Percentiles rank a stretch among this genome's conserved stretches.
These are phyloP conservation scores for Leptopilina myrica DNA, from an alignment of 2,888 invertebrate genomes.

Conservation along the genomic window DNA sequence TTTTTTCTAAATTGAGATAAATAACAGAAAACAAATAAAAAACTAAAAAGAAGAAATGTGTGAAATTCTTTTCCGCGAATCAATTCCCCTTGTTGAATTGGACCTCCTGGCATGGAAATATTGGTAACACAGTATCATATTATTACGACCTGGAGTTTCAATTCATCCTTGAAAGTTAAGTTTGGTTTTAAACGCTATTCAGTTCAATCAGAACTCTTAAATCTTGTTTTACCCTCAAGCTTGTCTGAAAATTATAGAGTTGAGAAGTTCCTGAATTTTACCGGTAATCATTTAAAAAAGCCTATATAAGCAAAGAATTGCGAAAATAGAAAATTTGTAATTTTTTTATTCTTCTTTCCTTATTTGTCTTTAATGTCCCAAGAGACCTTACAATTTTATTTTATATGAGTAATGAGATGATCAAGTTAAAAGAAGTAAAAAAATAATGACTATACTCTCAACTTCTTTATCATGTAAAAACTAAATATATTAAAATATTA, in stretches of 20 bases:
- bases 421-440: too few relatives aligned
- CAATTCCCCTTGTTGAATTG: neutral
- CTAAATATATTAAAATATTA: too few relatives aligned
- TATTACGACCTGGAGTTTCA: slow-evolving; percentile 11
- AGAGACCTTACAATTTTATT: too few relatives aligned
- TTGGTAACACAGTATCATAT: slow-evolving; percentile 9
- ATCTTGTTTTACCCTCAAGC: slow-evolving; percentile 20
- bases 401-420: too few relatives aligned
- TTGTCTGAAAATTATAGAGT: neutral
- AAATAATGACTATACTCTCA: too few relatives aligned
- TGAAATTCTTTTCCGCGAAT: slow-evolving; percentile 19
- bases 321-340: neutral
- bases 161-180: slow-evolving; percentile 20
- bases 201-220: slow-evolving; percentile 17
- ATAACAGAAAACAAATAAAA: neutral
- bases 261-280: slow-evolving; percentile 8
- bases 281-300: neutral
- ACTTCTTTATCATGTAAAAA: too few relatives aligned
- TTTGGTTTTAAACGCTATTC: slow-evolving; percentile 10
- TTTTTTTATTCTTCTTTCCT: neutral
- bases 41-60: neutral
- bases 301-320: neutral
- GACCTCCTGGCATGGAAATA: slow-evolving; percentile 21
- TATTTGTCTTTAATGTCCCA: neutral
- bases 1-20: neutral